Conservation (phyloP, 2,888 invertebrate species). For the Tiliacea aurago region DNA sequence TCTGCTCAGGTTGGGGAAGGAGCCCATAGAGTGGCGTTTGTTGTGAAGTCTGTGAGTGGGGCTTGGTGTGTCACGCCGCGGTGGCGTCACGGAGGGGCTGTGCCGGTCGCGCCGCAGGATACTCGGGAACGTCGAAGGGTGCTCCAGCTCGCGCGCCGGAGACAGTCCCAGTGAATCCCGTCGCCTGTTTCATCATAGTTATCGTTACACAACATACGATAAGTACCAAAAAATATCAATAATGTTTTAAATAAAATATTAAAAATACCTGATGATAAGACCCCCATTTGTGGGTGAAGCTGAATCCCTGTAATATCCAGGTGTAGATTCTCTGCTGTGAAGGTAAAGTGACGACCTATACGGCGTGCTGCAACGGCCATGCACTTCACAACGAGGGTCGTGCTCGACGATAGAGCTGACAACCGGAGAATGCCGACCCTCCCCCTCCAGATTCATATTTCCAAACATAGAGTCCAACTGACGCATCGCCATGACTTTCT, state of each 20-base stretch:
- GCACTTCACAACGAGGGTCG: conserved; percentile 93
- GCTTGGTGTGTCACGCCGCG: conserved; percentile 88
- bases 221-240: neutral
- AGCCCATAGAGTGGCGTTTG: conserved; percentile 87
- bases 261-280: conserved; percentile 84
- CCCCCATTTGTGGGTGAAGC: conserved; percentile 87
- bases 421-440: conserved; percentile 83
- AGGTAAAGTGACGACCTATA: conserved; percentile 86
- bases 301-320: conserved; percentile 91
- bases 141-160: conserved; percentile 91
- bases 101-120: conserved; percentile 91
- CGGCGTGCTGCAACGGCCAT: conserved; percentile 90
- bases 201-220: conserved; percentile 55
- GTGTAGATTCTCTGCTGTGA: conserved; percentile 88
- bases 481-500: conserved; percentile 92
- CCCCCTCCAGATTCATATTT: conserved; percentile 91
- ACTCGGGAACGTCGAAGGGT: conserved; percentile 93
- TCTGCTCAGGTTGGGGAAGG: conserved; percentile 83
- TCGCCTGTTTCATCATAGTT: conserved; percentile 84
- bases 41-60: conserved; percentile 82
- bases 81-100: conserved; percentile 86
- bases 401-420: conserved; percentile 90
- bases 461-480: conserved; percentile 94
- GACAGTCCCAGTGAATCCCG: conserved; percentile 91
- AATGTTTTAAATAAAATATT: conserved; percentile 26